phyloP scores from a whole-genome alignment of 2,888 invertebrate species.

The Nomada lathburiana region DNA sequence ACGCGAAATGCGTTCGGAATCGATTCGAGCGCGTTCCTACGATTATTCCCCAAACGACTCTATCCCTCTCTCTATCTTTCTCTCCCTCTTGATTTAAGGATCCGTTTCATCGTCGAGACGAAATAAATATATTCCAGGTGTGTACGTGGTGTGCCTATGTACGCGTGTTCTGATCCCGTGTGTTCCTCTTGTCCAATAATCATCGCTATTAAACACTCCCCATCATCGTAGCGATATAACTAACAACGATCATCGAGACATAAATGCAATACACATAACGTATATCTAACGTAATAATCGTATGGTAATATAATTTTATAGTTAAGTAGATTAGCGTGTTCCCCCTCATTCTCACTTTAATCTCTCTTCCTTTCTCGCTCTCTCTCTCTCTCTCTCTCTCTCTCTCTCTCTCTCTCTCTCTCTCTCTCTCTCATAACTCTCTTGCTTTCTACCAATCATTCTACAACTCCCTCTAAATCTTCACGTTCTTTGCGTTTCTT shows the following conservation, averaged over 20 bases:
- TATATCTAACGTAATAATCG: conserved; percentile 81
- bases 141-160: conserved; percentile 16
- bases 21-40: conserved; percentile 3
- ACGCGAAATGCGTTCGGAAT: not conserved
- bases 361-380: conserved; percentile 34
- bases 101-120: not conserved
- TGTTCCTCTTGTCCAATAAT: conserved; percentile 20
- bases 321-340: conserved; percentile 78
- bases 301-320: conserved; percentile 78
- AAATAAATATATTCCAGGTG: not conserved
- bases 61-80: no score
- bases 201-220: conserved; percentile 50
- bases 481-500: not conserved
- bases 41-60: not conserved
- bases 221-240: conserved; percentile 78
- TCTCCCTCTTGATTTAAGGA: not conserved
- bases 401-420: conserved; percentile 24
- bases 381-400: not conserved
- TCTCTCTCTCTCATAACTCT: conserved; percentile 25
- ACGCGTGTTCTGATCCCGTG: conserved; percentile 9
- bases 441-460: not conserved
- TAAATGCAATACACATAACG: conserved; percentile 82
- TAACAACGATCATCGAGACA: conserved; percentile 83
- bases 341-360: conserved; percentile 38
- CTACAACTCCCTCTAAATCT: not conserved